Evolutionary conservation across 64 coral and sea anemone genomes (phyloP).

Genomic region (Trachythela sp.): DNA sequence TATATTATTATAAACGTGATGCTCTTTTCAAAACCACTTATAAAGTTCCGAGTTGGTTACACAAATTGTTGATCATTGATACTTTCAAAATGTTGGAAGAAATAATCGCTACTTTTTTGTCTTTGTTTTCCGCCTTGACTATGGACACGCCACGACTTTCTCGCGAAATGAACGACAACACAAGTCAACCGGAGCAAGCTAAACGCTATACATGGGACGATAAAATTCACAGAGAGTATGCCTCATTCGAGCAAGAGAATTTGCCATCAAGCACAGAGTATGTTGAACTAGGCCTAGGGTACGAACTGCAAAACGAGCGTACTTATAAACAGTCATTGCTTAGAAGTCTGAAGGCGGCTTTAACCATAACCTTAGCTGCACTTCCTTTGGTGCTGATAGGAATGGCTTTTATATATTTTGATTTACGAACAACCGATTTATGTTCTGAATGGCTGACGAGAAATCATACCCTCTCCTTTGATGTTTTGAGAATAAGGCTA

Average conservation of each 20-base stretch:
- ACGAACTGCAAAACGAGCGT: constrained; percentile 13
- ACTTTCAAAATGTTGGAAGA: not conserved
- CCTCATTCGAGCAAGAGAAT: not conserved
- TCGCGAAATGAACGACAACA: not conserved
- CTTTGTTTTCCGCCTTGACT: not conserved
- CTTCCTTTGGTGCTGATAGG: constrained; percentile 11
- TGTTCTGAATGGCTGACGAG: not conserved
- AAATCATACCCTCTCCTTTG: constrained; percentile 24
- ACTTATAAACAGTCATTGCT: not conserved
- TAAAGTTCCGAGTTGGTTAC: not conserved
- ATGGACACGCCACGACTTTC: not conserved
- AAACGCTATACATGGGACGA: not conserved
- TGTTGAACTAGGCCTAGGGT: not conserved
- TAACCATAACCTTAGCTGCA: constrained; percentile 2
- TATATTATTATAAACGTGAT: too few relatives aligned
- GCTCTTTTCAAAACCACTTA: too few relatives aligned
- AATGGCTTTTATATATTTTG: constrained; percentile 23
- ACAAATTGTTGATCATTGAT: not conserved
- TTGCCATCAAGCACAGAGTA: not conserved
- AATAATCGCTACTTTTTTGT: not conserved
- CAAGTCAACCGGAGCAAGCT: not conserved
- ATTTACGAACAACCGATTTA: constrained; percentile 30
- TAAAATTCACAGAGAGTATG: constrained; percentile 13
- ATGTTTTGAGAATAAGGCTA: not conserved
- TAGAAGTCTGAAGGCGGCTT: constrained; percentile 4